These are phyloP conservation scores for Scelioninae gen. 1 DNA, from an alignment of 2,888 invertebrate genomes.

Conservation along the genomic window DNA sequence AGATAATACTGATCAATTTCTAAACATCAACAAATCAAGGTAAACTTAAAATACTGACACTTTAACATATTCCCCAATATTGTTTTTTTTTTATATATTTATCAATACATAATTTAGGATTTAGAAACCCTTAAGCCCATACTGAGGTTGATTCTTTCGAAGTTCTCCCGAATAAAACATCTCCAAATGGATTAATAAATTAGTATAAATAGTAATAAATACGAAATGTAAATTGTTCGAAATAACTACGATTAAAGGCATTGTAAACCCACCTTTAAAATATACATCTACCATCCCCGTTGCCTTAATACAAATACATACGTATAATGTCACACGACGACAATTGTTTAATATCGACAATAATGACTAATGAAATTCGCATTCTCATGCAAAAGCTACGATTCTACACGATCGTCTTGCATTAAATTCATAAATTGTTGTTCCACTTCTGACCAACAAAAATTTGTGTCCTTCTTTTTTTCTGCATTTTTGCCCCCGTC, in stretches of 20 bases:
- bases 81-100: too few relatives aligned
- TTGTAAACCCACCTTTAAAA: slow-evolving; percentile 63
- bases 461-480: not conserved
- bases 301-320: slow-evolving; percentile 61
- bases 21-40: too few relatives aligned
- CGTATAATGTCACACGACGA: slow-evolving; percentile 67
- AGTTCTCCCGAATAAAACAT: too few relatives aligned
- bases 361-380: slow-evolving; percentile 73
- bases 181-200: too few relatives aligned
- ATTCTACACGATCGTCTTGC: slow-evolving; percentile 75
- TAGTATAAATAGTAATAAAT: too few relatives aligned
- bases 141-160: too few relatives aligned
- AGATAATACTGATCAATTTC: too few relatives aligned
- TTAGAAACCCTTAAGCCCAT: too few relatives aligned
- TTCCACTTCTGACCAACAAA: slow-evolving; percentile 22
- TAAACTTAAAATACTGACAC: too few relatives aligned
- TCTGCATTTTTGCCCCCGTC: not conserved
- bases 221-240: too few relatives aligned
- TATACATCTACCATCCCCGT: slow-evolving; percentile 56
- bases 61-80: too few relatives aligned
- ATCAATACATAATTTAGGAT: too few relatives aligned
- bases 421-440: slow-evolving; percentile 66
- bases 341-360: slow-evolving; percentile 67
- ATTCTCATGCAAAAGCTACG: slow-evolving; percentile 79
- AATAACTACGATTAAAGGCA: slow-evolving; percentile 40